Base-by-base conservation (phyloP, 2,113 vertebrate genomes). In the Melanerpes formicivorus region DNA sequence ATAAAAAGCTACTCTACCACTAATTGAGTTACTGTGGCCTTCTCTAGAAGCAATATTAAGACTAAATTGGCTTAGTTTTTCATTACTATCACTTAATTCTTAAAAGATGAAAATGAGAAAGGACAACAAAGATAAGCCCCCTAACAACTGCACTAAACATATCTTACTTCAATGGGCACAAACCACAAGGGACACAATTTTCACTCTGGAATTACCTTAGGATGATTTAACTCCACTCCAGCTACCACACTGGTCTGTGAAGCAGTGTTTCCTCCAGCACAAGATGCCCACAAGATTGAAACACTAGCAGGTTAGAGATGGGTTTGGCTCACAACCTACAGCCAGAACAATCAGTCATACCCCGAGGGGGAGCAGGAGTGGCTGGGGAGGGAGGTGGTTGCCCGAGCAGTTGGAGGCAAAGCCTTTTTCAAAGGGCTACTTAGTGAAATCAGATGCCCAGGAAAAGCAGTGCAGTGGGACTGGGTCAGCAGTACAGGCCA, bases 1-100 rank as follows among this genome's bases (percentile, higher is more conserved):
- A n/a, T 72, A 84, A 87, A 44, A 92, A 95, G 81, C 78, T 84
- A 65, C 71, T 88, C 76, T 60, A 75, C 63, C 50, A 60, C 64
- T 95, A 93, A 94, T 58, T 87, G 84, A 86, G 82, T 83, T 93
- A 83, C 44, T 59, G 27, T 78, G 44, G 60, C 67, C 54, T 83
- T 73, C 92, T 89, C 73, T 64, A 69, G 81, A 82, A 92, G 48
- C 19, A 89, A 64, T 74, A 90, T 87, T 89, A 91, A 91, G 92
- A 72, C 79, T 64, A 76, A 85, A 91, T 87, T 83, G 30, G 18
- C 74, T 77, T 87, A 75, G 23, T 83, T 87, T 87, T 91, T 66
- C 89, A 92, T 83, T 77, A 83, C 21, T 83, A 64, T 80, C 85
- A 86, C 54, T 80, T 80, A 58, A 94, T 94, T 94, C 84, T 0